Evolutionary conservation across 2,888 invertebrate species (phyloP).

Genomic region (Stenolophus ochropezus): DNA sequence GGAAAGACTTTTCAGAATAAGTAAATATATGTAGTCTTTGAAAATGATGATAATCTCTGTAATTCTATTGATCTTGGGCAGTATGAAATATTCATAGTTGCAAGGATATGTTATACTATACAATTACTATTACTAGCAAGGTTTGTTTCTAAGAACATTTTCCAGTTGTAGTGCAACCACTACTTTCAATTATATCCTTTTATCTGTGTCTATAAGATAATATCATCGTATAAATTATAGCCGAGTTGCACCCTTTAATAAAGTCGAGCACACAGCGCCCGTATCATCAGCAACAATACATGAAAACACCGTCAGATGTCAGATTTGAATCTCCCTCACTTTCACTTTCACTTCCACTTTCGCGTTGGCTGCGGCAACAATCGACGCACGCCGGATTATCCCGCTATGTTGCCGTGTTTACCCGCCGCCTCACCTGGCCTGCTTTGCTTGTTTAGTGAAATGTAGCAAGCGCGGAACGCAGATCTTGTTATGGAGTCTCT

Average conservation of each 20-base stretch:
- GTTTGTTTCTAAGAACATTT: too few relatives aligned
- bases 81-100: too few relatives aligned
- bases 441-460: constrained; percentile 28
- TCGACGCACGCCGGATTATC: neutral
- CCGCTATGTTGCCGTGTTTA: neutral
- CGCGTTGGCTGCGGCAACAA: constrained; percentile 11
- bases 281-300: neutral
- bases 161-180: too few relatives aligned
- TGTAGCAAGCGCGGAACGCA: constrained; percentile 2
- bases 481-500: constrained; percentile 10
- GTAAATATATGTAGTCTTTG: too few relatives aligned
- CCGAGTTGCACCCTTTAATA: neutral
- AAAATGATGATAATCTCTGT: too few relatives aligned
- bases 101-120: too few relatives aligned
- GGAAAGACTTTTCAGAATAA: too few relatives aligned
- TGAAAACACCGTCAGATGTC: neutral
- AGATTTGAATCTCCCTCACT: neutral
- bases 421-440: neutral
- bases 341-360: constrained; percentile 14
- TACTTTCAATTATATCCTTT: too few relatives aligned
- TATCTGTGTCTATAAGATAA: too few relatives aligned
- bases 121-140: too few relatives aligned
- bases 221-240: neutral
- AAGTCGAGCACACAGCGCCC: neutral
- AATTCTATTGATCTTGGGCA: too few relatives aligned